phyloP scores from a whole-genome alignment of 2,888 invertebrate genomes.

The Ptilodon capucinus region DNA sequence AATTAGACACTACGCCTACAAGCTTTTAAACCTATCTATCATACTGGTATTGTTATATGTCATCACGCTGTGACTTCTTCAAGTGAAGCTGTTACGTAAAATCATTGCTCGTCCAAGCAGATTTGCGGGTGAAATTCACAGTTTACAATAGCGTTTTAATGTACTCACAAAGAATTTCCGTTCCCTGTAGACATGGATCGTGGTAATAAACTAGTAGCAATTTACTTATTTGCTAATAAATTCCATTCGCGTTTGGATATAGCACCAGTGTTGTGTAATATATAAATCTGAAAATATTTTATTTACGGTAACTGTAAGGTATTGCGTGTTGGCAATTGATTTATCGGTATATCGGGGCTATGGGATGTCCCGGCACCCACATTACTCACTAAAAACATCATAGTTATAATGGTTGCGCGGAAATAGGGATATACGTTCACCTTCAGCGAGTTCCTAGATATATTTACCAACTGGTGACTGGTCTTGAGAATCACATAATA shows the following conservation, averaged over 20 bases:
- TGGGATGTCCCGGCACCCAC: conserved; percentile 58
- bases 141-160: too few relatives aligned
- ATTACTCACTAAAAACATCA: conserved; percentile 69
- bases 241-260: background rate
- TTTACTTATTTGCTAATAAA: background rate
- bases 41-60: too few relatives aligned
- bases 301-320: conserved; percentile 48
- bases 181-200: background rate
- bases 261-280: conserved; percentile 4
- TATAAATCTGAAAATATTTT: conserved; percentile 39
- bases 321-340: conserved; percentile 63
- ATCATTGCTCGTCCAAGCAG: too few relatives aligned
- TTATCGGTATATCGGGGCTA: conserved; percentile 67
- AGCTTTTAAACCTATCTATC: too few relatives aligned
- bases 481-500: too few relatives aligned
- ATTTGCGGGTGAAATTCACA: too few relatives aligned
- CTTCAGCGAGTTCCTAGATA: background rate
- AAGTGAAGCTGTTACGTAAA: too few relatives aligned
- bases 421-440: conserved; percentile 49
- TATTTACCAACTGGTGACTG: background rate
- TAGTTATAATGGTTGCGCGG: conserved; percentile 50
- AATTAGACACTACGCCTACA: too few relatives aligned
- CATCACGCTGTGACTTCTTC: too few relatives aligned
- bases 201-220: background rate
- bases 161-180: too few relatives aligned